Evolutionary conservation across 2,797 vertebrate genomes (phyloP), one percentile per base, ranked within the genome.

Genomic region (Sciaenops ocellatus): DNA sequence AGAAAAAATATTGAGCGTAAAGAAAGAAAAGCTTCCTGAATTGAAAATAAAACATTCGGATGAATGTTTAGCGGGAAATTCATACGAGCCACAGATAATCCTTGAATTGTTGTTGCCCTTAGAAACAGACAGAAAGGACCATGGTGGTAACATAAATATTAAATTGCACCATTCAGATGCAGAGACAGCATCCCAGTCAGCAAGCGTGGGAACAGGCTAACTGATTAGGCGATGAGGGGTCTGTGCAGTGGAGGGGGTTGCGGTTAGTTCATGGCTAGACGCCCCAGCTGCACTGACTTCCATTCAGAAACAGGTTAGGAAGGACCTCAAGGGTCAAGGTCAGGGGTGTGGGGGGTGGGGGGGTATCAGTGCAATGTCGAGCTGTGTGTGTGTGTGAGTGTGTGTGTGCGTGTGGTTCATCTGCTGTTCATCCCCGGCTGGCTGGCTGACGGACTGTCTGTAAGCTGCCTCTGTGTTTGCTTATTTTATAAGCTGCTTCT

Each of bases 311-410:
- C 93, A 90, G 95, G 95, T 94, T 95, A 94, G 91, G 90, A 89
- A 73, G 89, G 90, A 94, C 82, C 93, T 83, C 86, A 87, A 78
- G 93, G 96, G 95, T 96, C 96, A 96, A 96, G 96, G 96, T 95
- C 95, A 96, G 92, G 90, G 89, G 83, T 69, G 70, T 5, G 22
- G 13, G 54, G 24, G 55, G 24, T 9, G 76, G 73, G 69, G 79
- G 77, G 75, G 80, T 85, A 79, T 85, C 76, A 30, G 20, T 65
- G 61, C 34, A 54, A 24, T 5, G 5, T 34, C 18, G 59, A 52
- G 51, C 11, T 48, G 61, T 57, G 44, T 59, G 66, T 3, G 60
- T 65, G 57, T 44, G 47, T 60, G n/a, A 55, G 83, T 84, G 61
- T 59, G 74, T 72, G 88, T 80, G 80, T 68, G 61, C 57, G 78